Conservation (phyloP, 2,113 vertebrate genomes). For the Sphaerodactylus townsendi region DNA sequence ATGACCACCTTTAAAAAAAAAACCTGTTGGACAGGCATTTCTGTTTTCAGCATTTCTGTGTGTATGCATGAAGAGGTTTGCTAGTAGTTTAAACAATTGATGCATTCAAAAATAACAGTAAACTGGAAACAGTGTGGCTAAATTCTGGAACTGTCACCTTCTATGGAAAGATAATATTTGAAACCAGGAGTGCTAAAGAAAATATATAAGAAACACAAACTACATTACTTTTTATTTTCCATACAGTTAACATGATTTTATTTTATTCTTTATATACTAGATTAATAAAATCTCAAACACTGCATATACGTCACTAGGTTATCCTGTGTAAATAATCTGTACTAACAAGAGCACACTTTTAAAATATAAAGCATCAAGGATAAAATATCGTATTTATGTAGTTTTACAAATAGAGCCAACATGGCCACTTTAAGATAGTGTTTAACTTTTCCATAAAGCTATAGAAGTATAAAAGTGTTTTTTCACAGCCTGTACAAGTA, state of each 20-base stretch:
- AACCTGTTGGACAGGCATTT: not conserved
- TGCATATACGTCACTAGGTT: not conserved
- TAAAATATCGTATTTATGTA: conserved; percentile 15
- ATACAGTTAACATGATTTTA: not conserved
- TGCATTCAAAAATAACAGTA: not conserved
- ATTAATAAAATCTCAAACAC: conserved; percentile 27
- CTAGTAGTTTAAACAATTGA: not conserved
- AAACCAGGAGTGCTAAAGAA: conserved; percentile 4
- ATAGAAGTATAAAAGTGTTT: not conserved
- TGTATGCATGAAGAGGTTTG: not conserved
- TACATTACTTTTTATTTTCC: conserved; percentile 28
- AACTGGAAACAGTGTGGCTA: not conserved
- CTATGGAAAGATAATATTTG: not conserved
- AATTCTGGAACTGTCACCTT: too few relatives aligned
- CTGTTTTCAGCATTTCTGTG: not conserved
- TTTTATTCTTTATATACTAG: not conserved
- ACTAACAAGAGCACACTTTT: not conserved
- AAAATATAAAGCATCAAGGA: conserved; percentile 9
- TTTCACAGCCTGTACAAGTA: not conserved
- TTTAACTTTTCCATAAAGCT: not conserved
- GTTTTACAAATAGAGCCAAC: not conserved
- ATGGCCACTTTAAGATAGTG: not conserved
- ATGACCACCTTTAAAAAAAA: not conserved
- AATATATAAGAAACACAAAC: not conserved
- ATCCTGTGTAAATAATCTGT: not conserved